Base-by-base conservation (phyloP, 2,113 vertebrate genomes). In the Phoenicopterus ruber region DNA sequence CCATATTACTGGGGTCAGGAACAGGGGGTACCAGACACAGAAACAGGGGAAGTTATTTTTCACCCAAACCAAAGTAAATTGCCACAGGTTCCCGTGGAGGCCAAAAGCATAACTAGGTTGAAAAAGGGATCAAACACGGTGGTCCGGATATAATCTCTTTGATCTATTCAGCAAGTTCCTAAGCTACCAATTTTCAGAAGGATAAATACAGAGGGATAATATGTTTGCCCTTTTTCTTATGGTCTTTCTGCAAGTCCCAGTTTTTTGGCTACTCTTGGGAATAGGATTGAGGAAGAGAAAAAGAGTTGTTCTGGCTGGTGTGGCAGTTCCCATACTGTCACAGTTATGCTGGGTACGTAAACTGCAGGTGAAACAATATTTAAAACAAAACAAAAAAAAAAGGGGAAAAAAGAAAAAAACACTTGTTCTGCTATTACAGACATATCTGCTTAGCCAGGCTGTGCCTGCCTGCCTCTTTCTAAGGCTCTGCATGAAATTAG, bases 201-300 rank as follows among this genome's bases (percentile, higher is more conserved):
- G 29, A 32, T 62, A 90, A 90, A 69, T 77, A 80, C 8, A 29
- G 54, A 52, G 11, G 34, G 40, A 34, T 44, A 61, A 24, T 49
- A 32, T n/a, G 22, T 84, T 95, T 95, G 38, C 25, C 14, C 20
- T 71, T 93, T 82, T 83, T 54, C 61, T 88, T 88, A 40, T 5
- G 2, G 12, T 61, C 5, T 61, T 12, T 82, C 26, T 40, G 13
- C 58, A 77, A 86, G 7, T 70, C 88, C 12, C 20, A 50, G 46
- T 2, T 76, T 76, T 92, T 81, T 78, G 55, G 21, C 44, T 90
- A 17, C 65, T 57, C 28, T 38, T 72, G 62, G 49, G 54, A 88
- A 13, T 62, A 32, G 11, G 13, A 82, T 0, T 70, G 47, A 71
- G 2, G 0, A 77, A 86, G 36, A n/a, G 36, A 71, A 73, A 50